A percentile compares a stretch with the other conserved stretches of the same genome.
Evolutionary conservation across 1,140 invertebrate species (phyloP).

Genomic region (Cecropterus lyciades): DNA sequence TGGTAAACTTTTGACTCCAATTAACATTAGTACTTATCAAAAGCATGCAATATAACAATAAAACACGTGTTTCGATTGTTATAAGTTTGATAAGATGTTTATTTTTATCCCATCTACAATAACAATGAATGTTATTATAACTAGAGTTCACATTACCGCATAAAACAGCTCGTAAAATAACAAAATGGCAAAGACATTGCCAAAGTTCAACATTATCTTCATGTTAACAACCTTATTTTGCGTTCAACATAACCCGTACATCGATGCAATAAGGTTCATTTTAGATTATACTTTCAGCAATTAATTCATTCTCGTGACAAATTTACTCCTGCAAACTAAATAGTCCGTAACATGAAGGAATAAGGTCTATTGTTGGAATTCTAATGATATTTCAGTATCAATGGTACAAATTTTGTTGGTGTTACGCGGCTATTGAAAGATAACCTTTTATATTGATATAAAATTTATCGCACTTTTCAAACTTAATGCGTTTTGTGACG

Average conservation of each 20-base stretch:
- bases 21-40: not conserved
- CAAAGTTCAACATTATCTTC: constrained; percentile 24
- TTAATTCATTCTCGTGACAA: not conserved
- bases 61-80: not conserved
- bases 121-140: constrained; percentile 9
- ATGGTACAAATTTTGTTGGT: constrained; percentile 30
- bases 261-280: constrained; percentile 2
- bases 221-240: not conserved
- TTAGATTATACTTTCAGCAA: not conserved
- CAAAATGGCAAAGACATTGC: constrained; percentile 18
- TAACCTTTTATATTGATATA: constrained; percentile 28
- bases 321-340: constrained; percentile 7
- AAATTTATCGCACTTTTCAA: constrained; percentile 31
- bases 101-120: constrained; percentile 11
- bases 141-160: constrained; percentile 22
- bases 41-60: not conserved
- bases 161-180: constrained; percentile 31
- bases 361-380: constrained; percentile 8
- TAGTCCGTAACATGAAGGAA: not conserved
- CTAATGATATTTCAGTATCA: not conserved
- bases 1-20: not conserved
- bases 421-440: constrained; percentile 23
- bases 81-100: not conserved
- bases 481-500: constrained; percentile 25
- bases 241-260: not conserved